Evolutionary conservation across 2,888 invertebrate species (phyloP).

Genomic region (Bembecia ichneumoniformis): DNA sequence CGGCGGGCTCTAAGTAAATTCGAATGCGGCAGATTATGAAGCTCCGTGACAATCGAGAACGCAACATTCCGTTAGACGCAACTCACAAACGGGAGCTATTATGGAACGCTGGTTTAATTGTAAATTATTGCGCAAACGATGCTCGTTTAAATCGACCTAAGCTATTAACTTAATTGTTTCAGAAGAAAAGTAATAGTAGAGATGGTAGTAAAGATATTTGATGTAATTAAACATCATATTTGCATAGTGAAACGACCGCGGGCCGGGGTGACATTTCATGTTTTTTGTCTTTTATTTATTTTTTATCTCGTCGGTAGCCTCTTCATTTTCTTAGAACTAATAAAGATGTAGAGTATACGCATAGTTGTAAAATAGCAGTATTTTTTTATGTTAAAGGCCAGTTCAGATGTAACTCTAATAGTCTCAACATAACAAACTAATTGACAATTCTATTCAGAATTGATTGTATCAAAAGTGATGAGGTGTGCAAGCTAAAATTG

Average conservation of each 20-base stretch:
- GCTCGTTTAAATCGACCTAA: slow-evolving; percentile 23
- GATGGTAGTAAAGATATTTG: slow-evolving; percentile 57
- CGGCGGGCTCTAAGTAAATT: slow-evolving; percentile 27
- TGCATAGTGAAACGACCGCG: slow-evolving; percentile 50
- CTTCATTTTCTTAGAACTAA: slow-evolving; percentile 37
- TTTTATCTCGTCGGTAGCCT: slow-evolving; percentile 23
- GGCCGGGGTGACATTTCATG: slow-evolving; percentile 37
- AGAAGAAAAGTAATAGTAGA: slow-evolving; percentile 55
- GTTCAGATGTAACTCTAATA: too few species aligned
- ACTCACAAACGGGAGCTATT: slow-evolving; percentile 24
- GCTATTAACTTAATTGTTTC: slow-evolving; percentile 62
- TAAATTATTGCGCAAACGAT: slow-evolving; percentile 45
- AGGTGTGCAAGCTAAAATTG: too few species aligned
- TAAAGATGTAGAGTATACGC: slow-evolving; percentile 24
- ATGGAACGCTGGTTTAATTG: slow-evolving; percentile 41
- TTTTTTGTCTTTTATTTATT: slow-evolving; percentile 48
- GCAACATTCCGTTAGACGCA: slow-evolving; percentile 8
- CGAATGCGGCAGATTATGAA: slow-evolving; percentile 55
- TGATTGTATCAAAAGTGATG: too few species aligned
- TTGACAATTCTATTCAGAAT: too few species aligned
- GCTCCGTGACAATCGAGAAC: slow-evolving; percentile 27
- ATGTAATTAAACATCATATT: slow-evolving; percentile 53
- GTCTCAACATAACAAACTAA: too few species aligned
- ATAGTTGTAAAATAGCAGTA: slow-evolving; percentile 35
- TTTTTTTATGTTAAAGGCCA: slow-evolving; percentile 25